Conservation (phyloP, 2,113 vertebrate species). For the Brienomyrus longianalis region DNA sequence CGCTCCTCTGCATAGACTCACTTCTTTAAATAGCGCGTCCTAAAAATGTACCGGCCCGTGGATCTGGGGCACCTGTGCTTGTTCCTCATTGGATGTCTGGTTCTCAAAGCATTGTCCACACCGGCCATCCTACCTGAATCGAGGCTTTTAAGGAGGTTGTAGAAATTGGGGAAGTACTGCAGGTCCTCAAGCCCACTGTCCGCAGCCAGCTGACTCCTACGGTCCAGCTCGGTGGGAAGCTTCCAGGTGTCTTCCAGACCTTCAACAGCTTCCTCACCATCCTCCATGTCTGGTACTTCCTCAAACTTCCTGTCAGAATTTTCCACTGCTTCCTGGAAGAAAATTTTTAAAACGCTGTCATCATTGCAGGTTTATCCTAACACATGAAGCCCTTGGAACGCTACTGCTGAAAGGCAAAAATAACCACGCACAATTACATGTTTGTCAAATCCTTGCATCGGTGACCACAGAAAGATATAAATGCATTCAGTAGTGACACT, state of each 20-base stretch:
- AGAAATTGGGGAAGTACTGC: conserved; percentile 96
- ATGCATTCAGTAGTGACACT: not conserved
- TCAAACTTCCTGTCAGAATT: conserved; percentile 38
- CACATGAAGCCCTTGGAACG: not conserved
- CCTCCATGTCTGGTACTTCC: not conserved
- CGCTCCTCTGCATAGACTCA: not conserved
- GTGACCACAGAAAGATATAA: not conserved
- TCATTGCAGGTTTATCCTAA: not conserved
- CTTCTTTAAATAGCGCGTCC: not conserved
- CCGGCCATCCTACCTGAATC: conserved; percentile 70
- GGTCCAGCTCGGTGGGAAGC: conserved; percentile 61
- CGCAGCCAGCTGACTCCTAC: conserved; percentile 74
- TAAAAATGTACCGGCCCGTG: not conserved
- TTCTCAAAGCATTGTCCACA: not conserved
- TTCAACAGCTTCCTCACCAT: conserved; percentile 13
- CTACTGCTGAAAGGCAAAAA: not conserved
- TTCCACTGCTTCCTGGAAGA: conserved; percentile 39
- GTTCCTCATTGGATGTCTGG: not conserved
- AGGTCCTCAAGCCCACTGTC: conserved; percentile 84
- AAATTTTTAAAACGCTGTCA: not conserved
- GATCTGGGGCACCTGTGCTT: conserved; percentile 6
- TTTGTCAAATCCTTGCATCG: not conserved
- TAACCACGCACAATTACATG: not conserved
- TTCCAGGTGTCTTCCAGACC: conserved; percentile 53
- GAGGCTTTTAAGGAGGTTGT: conserved; percentile 83